Evolutionary conservation across 2,888 invertebrate genomes (phyloP).

Genomic region (Drosophila seclusa): DNA sequence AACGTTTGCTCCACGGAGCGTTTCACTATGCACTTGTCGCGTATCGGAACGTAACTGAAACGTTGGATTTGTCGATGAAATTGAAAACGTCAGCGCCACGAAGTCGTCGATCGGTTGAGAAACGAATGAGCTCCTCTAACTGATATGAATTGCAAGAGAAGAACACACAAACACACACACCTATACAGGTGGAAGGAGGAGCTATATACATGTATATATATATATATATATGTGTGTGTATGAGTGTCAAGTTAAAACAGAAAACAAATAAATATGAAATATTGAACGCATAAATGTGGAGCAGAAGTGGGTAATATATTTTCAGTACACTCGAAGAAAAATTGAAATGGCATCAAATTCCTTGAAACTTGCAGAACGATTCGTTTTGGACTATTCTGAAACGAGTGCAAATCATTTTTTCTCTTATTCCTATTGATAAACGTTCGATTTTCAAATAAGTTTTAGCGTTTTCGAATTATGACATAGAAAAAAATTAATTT

Average conservation of each 20-base stretch:
- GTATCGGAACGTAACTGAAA: constrained; percentile 83
- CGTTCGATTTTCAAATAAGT: not conserved
- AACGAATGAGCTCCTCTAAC: constrained; percentile 29
- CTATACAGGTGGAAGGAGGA: constrained; percentile 47
- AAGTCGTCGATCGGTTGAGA: constrained; percentile 56
- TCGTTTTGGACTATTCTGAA: not conserved
- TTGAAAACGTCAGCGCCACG: constrained; percentile 81
- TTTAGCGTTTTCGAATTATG: no score
- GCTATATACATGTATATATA: constrained; percentile 8
- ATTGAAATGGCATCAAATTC: not conserved
- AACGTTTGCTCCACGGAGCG: constrained; percentile 40
- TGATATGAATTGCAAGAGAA: constrained; percentile 62
- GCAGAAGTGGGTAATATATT: constrained; percentile 66
- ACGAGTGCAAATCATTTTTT: not conserved
- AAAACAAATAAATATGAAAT: constrained; percentile 78
- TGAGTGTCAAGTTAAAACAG: constrained; percentile 35
- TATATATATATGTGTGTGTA: constrained; percentile 8
- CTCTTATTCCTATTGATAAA: not conserved
- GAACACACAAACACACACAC: constrained; percentile 19
- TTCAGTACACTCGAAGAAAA: not conserved
- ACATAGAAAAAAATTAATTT: not conserved
- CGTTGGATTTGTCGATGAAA: constrained; percentile 80
- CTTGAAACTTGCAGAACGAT: not conserved
- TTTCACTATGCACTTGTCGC: constrained; percentile 83
- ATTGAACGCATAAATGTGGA: constrained; percentile 72